Percentiles rank a stretch among this genome's conserved stretches.
Evolutionary conservation across 2,113 vertebrate species (phyloP).

Genomic region (Chrysochloris asiatica): DNA sequence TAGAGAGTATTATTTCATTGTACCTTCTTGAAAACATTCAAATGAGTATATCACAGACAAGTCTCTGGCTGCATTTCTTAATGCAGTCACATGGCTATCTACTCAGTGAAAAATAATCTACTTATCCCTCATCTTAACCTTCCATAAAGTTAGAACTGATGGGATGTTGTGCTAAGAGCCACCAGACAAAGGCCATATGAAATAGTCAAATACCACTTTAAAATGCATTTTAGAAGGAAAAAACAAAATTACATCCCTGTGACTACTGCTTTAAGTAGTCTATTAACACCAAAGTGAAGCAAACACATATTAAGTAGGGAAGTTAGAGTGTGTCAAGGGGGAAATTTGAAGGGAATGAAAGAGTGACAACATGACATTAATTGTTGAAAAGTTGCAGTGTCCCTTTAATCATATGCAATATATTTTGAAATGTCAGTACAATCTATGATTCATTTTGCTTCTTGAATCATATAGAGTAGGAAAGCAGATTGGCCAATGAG

Average conservation of each 20-base stretch:
- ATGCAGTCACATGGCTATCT: neutral
- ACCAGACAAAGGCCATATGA: neutral
- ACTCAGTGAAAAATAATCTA: neutral
- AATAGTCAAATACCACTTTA: neutral
- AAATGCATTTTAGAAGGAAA: constrained; percentile 18
- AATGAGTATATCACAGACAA: neutral
- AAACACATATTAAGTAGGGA: neutral
- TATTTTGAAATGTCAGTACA: neutral
- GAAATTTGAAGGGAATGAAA: neutral
- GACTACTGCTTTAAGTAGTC: neutral
- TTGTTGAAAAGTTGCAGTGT: neutral
- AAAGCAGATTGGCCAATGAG: neutral
- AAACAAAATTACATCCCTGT: neutral
- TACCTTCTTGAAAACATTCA: neutral
- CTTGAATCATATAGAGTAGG: neutral
- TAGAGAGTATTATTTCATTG: neutral
- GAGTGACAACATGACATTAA: neutral
- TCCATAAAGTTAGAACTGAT: neutral
- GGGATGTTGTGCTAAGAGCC: neutral
- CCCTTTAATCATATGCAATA: neutral
- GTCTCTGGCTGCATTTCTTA: neutral
- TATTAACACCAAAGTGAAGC: neutral
- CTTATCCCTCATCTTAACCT: neutral
- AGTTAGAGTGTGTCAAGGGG: neutral
- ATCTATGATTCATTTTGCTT: constrained; percentile 34